Evolutionary conservation across 92 coral and sea anemone species (phyloP).

Genomic region (Epizoanthus illoricatus): DNA sequence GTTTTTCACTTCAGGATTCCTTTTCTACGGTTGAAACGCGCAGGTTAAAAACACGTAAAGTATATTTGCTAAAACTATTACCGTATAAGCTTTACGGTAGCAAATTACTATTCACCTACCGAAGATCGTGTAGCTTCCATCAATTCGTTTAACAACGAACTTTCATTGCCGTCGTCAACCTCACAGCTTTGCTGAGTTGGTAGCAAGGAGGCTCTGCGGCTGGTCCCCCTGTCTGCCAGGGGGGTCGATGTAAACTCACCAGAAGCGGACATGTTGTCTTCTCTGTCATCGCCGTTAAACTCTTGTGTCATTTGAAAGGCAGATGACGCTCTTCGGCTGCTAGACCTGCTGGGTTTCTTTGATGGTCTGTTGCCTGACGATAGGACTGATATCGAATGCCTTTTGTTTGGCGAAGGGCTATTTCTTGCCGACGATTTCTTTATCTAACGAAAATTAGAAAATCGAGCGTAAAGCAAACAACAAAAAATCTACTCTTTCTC

Average conservation of each 20-base stretch:
- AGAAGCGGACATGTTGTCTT: slow-evolving; percentile 31
- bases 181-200: slow-evolving; percentile 83
- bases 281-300: slow-evolving; percentile 33
- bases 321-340: slow-evolving; percentile 21
- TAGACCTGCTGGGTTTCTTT: slow-evolving; percentile 8
- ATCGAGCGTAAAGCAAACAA: not conserved
- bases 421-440: slow-evolving; percentile 31
- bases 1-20: too few relatives aligned
- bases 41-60: not conserved
- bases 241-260: slow-evolving; percentile 41
- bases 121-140: slow-evolving; percentile 62
- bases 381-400: slow-evolving; percentile 78
- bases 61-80: not conserved
- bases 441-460: not conserved
- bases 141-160: slow-evolving; percentile 70
- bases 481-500: too few relatives aligned
- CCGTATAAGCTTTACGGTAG: not conserved
- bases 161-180: slow-evolving; percentile 80
- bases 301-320: slow-evolving; percentile 21
- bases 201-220: slow-evolving; percentile 63
- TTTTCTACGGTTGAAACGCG: too few relatives aligned
- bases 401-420: slow-evolving; percentile 84
- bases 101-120: slow-evolving; percentile 48
- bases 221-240: slow-evolving; percentile 15
- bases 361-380: slow-evolving; percentile 54